These are phyloP conservation scores for Drosophila atripex DNA, from an alignment of 2,888 invertebrate species.

Conservation along the genomic window DNA sequence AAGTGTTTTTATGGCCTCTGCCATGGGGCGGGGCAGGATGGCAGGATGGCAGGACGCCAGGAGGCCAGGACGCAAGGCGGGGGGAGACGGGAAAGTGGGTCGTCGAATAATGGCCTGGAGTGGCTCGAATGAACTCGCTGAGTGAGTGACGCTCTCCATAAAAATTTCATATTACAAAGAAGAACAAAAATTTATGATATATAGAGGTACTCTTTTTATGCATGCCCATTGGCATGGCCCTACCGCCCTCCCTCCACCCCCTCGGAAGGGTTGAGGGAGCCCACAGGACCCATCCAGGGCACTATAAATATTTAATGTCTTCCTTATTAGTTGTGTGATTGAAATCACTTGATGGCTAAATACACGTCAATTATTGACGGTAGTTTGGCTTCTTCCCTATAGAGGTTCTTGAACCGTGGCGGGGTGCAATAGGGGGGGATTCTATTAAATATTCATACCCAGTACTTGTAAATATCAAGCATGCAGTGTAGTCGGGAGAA, in stretches of 20 bases:
- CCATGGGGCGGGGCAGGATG: background rate
- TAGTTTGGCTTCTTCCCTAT: background rate
- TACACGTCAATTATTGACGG: background rate
- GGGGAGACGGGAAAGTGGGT: constrained; percentile 2
- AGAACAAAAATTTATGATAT: background rate
- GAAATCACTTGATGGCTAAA: background rate
- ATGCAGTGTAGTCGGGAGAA: no score
- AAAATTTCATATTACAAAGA: constrained; percentile 32
- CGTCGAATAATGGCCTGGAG: constrained; percentile 15
- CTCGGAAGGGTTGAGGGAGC: background rate
- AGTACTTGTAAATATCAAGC: background rate
- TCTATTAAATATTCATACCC: background rate
- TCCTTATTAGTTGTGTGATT: constrained; percentile 23
- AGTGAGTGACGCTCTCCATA: constrained; percentile 41
- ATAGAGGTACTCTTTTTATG: constrained; percentile 4
- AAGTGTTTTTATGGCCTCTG: constrained; percentile 65
- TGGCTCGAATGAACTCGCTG: constrained; percentile 24
- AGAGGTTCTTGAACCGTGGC: background rate
- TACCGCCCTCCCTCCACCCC: background rate
- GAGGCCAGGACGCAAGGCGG: no score
- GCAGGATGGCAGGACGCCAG: background rate
- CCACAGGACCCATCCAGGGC: background rate
- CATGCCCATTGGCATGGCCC: background rate
- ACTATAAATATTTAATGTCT: constrained; percentile 9
- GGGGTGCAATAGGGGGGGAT: background rate